These are phyloP conservation scores for Hozukius guyotensis DNA, from an alignment of 2,797 vertebrate species.

Conservation along the genomic window DNA sequence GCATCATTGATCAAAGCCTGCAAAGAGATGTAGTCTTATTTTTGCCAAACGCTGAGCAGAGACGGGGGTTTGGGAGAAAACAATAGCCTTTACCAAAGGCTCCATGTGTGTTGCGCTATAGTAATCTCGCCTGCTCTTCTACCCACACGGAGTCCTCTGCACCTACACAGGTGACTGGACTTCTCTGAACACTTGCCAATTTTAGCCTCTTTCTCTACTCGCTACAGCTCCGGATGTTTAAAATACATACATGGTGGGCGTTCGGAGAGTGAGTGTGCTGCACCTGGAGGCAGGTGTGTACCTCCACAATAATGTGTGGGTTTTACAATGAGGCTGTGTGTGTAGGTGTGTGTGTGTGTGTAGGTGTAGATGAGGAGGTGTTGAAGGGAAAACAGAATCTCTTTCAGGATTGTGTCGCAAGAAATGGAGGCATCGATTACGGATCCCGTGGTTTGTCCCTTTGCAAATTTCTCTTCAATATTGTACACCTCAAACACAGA, in stretches of 20 bases:
- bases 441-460: neutral
- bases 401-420: neutral
- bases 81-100: constrained; percentile 47
- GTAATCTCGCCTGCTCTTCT: constrained; percentile 58
- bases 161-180: constrained; percentile 75
- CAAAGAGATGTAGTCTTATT: constrained; percentile 56
- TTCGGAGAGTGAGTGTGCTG: constrained; percentile 41
- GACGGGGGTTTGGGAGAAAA: constrained; percentile 41
- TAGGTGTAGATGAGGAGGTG: constrained; percentile 24
- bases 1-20: constrained; percentile 77
- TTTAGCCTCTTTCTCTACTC: constrained; percentile 61
- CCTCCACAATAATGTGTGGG: constrained; percentile 22
- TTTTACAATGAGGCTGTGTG: constrained; percentile 4
- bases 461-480: neutral
- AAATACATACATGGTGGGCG: constrained; percentile 68
- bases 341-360: neutral
- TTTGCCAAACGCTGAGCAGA: constrained; percentile 48
- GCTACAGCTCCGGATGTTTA: constrained; percentile 28
- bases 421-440: neutral
- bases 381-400: neutral
- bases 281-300: constrained; percentile 44
- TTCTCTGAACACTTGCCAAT: constrained; percentile 62
- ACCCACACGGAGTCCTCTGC: constrained; percentile 65
- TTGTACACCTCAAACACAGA: constrained; percentile 9
- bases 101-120: constrained; percentile 46